Percentiles rank a stretch among this genome's conserved stretches.
These are phyloP conservation scores for Bujurquina vittata DNA, from an alignment of 2,113 vertebrate genomes.

Conservation along the genomic window DNA sequence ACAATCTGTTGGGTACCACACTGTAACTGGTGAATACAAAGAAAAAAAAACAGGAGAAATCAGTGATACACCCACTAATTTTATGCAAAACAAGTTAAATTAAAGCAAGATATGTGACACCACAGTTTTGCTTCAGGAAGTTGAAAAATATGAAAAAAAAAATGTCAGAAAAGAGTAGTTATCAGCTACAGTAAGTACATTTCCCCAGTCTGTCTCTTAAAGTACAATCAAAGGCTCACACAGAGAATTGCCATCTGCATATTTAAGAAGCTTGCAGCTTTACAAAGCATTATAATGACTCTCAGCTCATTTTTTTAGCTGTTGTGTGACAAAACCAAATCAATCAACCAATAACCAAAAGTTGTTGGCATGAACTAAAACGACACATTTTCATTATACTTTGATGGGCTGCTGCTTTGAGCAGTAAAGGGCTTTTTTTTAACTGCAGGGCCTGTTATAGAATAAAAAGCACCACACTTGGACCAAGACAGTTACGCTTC, in stretches of 20 bases:
- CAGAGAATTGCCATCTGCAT: neutral
- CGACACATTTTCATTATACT: neutral
- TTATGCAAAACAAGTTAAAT: constrained; percentile 7
- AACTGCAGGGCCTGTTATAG: neutral
- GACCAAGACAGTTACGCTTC: neutral
- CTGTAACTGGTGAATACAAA: neutral
- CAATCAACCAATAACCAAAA: neutral
- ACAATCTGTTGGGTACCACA: neutral
- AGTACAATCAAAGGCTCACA: neutral
- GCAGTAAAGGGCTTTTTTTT: neutral
- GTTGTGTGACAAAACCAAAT: neutral
- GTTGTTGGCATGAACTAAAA: neutral
- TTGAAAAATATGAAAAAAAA: neutral
- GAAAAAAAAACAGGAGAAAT: neutral
- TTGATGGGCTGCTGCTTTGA: neutral
- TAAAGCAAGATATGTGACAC: neutral
- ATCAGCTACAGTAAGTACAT: neutral
- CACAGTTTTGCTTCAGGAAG: neutral
- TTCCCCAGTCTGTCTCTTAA: neutral
- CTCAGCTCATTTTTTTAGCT: neutral
- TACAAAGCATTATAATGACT: neutral
- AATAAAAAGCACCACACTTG: neutral
- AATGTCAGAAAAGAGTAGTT: neutral
- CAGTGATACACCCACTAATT: neutral
- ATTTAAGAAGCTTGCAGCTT: neutral